Percentiles rank a stretch among this genome's conserved stretches.
Evolutionary conservation across 2,113 vertebrate genomes (phyloP).

Genomic region (Microcebus griseorufus): DNA sequence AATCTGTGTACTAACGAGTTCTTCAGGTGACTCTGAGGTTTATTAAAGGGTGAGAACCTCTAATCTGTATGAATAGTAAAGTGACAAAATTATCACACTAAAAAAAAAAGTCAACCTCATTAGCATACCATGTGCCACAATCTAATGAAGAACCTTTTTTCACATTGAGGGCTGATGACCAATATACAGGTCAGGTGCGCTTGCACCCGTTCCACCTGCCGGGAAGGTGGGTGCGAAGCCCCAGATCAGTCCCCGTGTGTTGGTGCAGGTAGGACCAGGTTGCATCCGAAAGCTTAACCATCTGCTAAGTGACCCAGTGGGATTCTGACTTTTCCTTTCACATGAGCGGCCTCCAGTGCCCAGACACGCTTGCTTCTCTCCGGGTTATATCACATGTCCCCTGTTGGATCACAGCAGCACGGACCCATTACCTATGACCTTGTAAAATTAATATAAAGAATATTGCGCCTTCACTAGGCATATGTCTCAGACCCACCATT

Average conservation of each 20-base stretch:
- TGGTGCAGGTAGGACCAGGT: background rate
- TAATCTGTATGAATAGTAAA: background rate
- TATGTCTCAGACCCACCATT: background rate
- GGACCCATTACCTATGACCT: constrained; percentile 44
- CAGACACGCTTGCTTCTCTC: background rate
- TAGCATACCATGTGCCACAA: background rate
- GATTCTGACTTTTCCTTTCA: constrained; percentile 15
- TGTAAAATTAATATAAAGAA: constrained; percentile 28
- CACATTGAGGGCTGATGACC: background rate
- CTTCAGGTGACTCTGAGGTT: background rate
- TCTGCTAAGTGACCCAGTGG: background rate
- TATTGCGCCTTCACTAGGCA: background rate
- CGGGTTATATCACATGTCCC: background rate
- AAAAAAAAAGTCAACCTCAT: background rate
- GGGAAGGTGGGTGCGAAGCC: background rate
- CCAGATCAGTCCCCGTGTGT: background rate
- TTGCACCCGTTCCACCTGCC: background rate
- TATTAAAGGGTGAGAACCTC: background rate
- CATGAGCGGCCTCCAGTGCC: background rate
- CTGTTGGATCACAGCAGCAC: background rate
- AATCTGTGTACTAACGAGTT: background rate
- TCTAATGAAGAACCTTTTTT: background rate
- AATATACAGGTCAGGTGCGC: background rate
- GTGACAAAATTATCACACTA: background rate
- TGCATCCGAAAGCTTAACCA: constrained; percentile 18